Base-by-base conservation (phyloP, 2,113 vertebrate species). In the Strigops habroptila region DNA sequence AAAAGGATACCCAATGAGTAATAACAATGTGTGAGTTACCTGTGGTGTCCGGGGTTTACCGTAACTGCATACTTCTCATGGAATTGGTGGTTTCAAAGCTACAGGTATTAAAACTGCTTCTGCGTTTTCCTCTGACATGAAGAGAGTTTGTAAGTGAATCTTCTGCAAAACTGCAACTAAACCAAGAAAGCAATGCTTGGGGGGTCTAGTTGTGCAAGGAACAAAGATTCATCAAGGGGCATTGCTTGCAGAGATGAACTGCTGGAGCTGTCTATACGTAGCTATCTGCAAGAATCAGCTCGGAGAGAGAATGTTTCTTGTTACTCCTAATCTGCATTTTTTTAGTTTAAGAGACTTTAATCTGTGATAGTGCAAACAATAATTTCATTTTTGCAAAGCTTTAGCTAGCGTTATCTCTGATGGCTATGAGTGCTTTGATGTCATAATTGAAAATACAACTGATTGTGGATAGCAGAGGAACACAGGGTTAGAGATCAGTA, bases 41-140 rank as follows among this genome's bases (percentile, higher is more conserved):
- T 53, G 0, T 24, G 88, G 25, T 33, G 39, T 46, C 27, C 18
- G 37, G 46, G 23, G 6, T 53, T 75, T 78, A 31, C 76, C 0
- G 0, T 67, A 70, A 12, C 28, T 59, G 12, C 11, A 3, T 35
- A 5, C n/a, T 76, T 82, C 28, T 37, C 3, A 8, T 27, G 17
- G 63, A 63, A 25, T 4, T 73, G 12, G 4, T 62, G 18, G 10
- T 75, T 73, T 83, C 22, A 31, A 57, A 70, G 41, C 57, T 83
- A 21, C 12, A 33, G 41, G 3, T 37, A 8, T 7, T 78, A 75
- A 63, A 91, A 41, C 19, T 46, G 62, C 37, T 39, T 23, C 52
- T 74, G 22, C 0, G 0, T 67, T 80, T 86, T 69, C 22, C 18
- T 81, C 8, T 74, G 33, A 43, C 0, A 0, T 21, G 23, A 27